These are phyloP conservation scores for Pseudomyrmex sp. DNA, from an alignment of 1,140 invertebrate genomes.

Conservation along the genomic window DNA sequence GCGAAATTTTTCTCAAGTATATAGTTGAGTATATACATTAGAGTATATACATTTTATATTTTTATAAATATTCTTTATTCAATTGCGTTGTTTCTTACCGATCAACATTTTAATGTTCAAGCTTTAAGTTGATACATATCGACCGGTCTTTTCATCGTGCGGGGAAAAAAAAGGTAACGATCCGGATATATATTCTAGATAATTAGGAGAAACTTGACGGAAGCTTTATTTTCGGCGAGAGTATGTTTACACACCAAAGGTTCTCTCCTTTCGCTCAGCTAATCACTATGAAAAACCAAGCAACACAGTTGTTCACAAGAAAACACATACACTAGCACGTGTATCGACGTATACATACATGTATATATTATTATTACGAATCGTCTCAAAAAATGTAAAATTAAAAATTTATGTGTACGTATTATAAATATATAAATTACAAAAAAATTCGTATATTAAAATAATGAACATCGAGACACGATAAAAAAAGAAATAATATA, in stretches of 20 bases:
- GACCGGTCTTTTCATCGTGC: conserved; percentile 7
- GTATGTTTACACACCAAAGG: neutral
- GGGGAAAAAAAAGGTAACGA: neutral
- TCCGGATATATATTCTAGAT: neutral
- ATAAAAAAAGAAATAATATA: conserved; percentile 73
- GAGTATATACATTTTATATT: neutral
- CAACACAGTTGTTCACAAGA: neutral
- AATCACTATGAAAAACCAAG: conserved; percentile 19
- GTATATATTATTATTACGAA: conserved; percentile 79
- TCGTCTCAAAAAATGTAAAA: conserved; percentile 74
- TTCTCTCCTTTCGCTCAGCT: neutral
- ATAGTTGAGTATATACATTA: neutral
- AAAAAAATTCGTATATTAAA: conserved; percentile 43
- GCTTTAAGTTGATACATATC: conserved; percentile 30
- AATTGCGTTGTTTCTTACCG: neutral
- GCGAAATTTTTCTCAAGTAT: neutral
- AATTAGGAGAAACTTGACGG: neutral
- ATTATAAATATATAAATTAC: conserved; percentile 57
- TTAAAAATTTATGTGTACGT: conserved; percentile 64
- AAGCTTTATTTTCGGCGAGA: conserved; percentile 13
- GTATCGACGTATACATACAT: conserved; percentile 69
- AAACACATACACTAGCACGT: conserved; percentile 15
- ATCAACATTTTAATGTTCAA: no score
- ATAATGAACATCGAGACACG: conserved; percentile 52
- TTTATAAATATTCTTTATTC: neutral